Percentiles rank a stretch among this genome's conserved stretches.
Conservation (phyloP, 2,888 invertebrate species). For the Nomada flava region DNA sequence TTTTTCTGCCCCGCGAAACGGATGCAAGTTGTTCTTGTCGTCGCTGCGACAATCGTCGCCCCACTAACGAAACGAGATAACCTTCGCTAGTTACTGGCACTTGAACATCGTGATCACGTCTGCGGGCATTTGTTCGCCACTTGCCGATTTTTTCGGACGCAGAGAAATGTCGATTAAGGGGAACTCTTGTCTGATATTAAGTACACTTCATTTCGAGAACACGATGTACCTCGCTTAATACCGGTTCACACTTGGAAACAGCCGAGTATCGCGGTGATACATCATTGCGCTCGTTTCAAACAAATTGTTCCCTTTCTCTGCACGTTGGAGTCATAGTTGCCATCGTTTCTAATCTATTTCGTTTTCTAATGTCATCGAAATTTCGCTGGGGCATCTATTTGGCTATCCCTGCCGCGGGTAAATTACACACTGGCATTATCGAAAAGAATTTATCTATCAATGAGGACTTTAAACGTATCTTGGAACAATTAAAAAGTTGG, state of each 20-base stretch:
- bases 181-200: constrained; percentile 11
- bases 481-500: background rate
- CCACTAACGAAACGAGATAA: background rate
- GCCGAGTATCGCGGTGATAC: background rate
- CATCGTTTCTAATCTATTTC: background rate
- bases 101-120: background rate
- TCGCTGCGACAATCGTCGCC: too few species aligned
- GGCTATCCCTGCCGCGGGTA: background rate
- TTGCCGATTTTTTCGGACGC: background rate
- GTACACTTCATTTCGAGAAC: background rate
- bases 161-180: background rate
- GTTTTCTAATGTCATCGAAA: background rate
- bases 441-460: too few species aligned
- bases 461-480: too few species aligned
- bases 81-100: too few species aligned
- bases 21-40: background rate
- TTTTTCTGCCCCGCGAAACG: background rate
- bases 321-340: background rate
- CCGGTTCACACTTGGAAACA: background rate
- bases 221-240: background rate
- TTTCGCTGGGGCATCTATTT: background rate
- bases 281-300: background rate
- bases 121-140: background rate
- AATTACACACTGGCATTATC: background rate
- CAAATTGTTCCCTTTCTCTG: background rate